Conservation (phyloP, 2,113 vertebrate genomes). For the Oncorhynchus gorbuscha region DNA sequence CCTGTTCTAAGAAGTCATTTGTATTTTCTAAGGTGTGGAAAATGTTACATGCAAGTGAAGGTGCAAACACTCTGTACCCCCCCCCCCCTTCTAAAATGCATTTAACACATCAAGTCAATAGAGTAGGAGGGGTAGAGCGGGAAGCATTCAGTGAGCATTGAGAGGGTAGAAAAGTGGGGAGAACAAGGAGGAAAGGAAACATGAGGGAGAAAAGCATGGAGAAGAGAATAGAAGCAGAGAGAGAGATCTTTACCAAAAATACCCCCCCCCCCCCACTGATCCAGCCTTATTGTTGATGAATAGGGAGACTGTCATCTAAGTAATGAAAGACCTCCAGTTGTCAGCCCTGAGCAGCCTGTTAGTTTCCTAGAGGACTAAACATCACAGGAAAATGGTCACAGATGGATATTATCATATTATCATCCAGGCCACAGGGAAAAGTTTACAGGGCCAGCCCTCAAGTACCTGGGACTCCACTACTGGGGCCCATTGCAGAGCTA, state of each 20-base stretch:
- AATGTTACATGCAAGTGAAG: not conserved
- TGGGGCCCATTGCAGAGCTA: no score
- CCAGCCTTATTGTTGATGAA: slow-evolving; percentile 74
- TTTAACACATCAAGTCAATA: slow-evolving; percentile 53
- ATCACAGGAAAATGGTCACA: slow-evolving; percentile 67
- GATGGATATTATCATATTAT: slow-evolving; percentile 62
- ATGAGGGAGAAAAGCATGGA: slow-evolving; percentile 46
- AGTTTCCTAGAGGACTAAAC: slow-evolving; percentile 60
- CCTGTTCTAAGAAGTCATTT: slow-evolving; percentile 7
- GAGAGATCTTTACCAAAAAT: slow-evolving; percentile 71
- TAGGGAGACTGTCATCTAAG: slow-evolving; percentile 58
- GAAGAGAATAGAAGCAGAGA: slow-evolving; percentile 56
- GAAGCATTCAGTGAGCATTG: not conserved
- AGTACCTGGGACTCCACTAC: not conserved
- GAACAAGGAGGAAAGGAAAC: slow-evolving; percentile 59
- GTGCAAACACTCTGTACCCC: slow-evolving; percentile 39
- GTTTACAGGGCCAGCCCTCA: slow-evolving; percentile 39
- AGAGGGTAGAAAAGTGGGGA: slow-evolving; percentile 20
- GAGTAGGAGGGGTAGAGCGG: slow-evolving; percentile 68
- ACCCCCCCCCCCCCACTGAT: slow-evolving; percentile 38
- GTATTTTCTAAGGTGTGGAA: slow-evolving; percentile 7
- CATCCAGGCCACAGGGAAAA: slow-evolving; percentile 59
- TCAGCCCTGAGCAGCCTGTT: slow-evolving; percentile 65
- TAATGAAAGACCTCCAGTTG: slow-evolving; percentile 73
- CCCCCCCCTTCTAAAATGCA: slow-evolving; percentile 12